These are phyloP conservation scores for Globodera rostochiensis DNA, from an alignment of 1,140 invertebrate species.

Conservation along the genomic window DNA sequence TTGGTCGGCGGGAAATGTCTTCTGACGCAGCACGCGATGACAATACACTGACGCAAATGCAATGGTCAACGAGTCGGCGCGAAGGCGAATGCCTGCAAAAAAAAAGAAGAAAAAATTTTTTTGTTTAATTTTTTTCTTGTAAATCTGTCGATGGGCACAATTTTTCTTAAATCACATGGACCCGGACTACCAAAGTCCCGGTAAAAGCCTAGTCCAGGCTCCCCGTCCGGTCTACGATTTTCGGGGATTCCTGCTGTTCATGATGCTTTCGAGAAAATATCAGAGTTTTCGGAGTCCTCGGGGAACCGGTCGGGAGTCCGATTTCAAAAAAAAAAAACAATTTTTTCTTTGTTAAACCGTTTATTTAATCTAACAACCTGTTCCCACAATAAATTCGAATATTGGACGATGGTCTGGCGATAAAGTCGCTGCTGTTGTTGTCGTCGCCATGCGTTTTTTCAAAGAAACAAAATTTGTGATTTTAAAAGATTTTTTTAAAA, in stretches of 20 bases:
- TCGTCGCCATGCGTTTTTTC: neutral
- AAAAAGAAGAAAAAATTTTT: constrained; percentile 16
- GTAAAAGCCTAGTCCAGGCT: too few relatives aligned
- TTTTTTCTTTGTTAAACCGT: constrained; percentile 6
- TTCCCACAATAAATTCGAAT: constrained; percentile 37
- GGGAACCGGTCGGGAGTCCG: constrained; percentile 28
- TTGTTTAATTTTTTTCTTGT: too few relatives aligned
- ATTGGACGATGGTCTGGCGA: constrained; percentile 27
- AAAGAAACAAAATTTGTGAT: too few relatives aligned
- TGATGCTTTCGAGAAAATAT: too few relatives aligned
- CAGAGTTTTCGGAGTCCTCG: neutral
- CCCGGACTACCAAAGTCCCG: too few relatives aligned
- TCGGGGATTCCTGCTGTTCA: too few relatives aligned
- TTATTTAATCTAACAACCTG: neutral
- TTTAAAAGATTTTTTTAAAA: too few relatives aligned
- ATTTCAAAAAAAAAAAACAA: neutral
- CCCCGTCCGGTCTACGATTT: too few relatives aligned
- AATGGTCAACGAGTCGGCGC: constrained; percentile 33
- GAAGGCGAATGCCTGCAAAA: constrained; percentile 37
- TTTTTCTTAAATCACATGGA: too few relatives aligned
- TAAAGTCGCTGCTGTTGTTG: neutral
- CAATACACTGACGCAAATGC: constrained; percentile 44
- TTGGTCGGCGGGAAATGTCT: constrained; percentile 35
- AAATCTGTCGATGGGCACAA: too few relatives aligned
- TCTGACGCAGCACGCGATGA: constrained; percentile 34